Conservation (phyloP, 2,797 vertebrate species). For the Manis crassicaudata region DNA sequence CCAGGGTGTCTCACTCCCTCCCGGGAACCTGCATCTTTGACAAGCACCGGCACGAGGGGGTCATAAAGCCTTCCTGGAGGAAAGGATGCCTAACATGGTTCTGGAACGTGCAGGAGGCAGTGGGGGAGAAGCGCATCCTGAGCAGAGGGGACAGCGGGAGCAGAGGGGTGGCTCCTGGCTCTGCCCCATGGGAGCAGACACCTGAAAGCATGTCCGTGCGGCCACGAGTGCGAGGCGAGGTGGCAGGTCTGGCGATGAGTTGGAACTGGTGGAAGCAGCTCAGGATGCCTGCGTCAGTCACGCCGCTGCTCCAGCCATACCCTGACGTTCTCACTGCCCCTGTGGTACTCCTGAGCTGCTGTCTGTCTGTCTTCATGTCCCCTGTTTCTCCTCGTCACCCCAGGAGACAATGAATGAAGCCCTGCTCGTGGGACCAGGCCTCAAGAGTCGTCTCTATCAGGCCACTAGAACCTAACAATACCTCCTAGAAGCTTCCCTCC, state of each 20-base stretch:
- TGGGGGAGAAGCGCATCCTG: rapidly evolving
- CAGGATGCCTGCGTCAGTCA: rapidly evolving
- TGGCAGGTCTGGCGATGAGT: rapidly evolving
- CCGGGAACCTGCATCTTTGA: not conserved
- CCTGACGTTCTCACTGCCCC: rapidly evolving
- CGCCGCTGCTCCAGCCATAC: rapidly evolving
- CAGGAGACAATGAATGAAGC: not conserved
- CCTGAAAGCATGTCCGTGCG: rapidly evolving
- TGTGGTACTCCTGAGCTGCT: rapidly evolving
- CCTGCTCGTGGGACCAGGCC: not conserved
- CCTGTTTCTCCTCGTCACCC: not conserved
- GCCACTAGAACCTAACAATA: not conserved
- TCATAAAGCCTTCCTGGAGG: not conserved
- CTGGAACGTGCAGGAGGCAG: rapidly evolving
- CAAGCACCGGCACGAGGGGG: not conserved
- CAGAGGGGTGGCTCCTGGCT: not conserved
- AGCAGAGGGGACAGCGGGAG: not conserved
- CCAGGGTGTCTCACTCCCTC: not conserved
- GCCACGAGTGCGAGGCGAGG: rapidly evolving
- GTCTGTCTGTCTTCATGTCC: not conserved
- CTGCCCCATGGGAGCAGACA: rapidly evolving
- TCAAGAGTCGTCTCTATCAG: not conserved
- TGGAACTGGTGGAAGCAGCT: rapidly evolving
- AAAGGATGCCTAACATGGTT: not conserved
- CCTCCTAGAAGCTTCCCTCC: not conserved